Evolutionary conservation across 2,797 vertebrate species (phyloP), one percentile per base, ranked within the genome.

Genomic region (Gymnothorax javanicus): DNA sequence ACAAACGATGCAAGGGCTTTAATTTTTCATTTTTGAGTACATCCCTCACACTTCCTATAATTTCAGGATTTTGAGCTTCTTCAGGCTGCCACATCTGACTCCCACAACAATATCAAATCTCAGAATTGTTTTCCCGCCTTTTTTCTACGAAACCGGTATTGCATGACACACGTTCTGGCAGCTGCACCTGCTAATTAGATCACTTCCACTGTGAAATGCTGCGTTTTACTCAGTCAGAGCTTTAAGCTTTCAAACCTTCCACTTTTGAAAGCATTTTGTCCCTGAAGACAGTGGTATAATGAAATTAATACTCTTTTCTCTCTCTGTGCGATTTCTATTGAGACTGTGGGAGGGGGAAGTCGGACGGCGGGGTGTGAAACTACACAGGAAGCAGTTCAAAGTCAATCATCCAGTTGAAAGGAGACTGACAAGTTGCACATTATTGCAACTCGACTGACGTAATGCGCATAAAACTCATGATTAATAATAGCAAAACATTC

Each of bases 171-270:
- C 6, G 3, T 6, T 23, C 43, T n/a, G 17, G 50, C 50, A 79
- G 75, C 43, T 77, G 5, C 13, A 52, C 33, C 43, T 77, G 73
- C 50, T 79, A 79, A 79, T 79, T 20, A 27, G 50, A 79, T 79
- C 17, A 79, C 50, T 23, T n/a, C 15, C 75, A 23, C 11, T 54
- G 75, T 17, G 15, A 54, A 43, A 54, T 6, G 8, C 75, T 54
- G 75, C 43, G 2, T 52, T 79, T 79, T 79, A 50, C 3, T 79
- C 50, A 79, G n/a, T 9, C 17, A 15, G 17, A 54, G 15, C 75
- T 79, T 79, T 79, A 43, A 79, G 75, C 75, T 54, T 79, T 79
- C 43, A 79, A 54, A 52, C 20, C 75, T 27, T 79, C 17, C 50
- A 7, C 75, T 79, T 79, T 79, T 79, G n/a, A 79, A 54, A 79